Evolutionary conservation across 1,140 invertebrate genomes (phyloP).

Genomic region (Ips nitidus): DNA sequence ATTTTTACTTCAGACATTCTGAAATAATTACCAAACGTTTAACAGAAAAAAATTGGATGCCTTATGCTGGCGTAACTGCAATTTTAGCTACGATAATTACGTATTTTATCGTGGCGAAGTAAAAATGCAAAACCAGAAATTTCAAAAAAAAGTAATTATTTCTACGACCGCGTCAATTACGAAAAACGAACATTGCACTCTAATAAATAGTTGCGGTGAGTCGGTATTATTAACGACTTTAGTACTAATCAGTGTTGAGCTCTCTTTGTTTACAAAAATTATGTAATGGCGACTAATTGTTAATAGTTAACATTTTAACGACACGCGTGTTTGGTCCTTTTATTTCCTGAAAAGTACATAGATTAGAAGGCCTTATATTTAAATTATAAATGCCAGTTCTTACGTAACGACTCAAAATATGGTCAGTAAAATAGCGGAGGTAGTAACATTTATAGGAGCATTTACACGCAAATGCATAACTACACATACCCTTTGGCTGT

Average conservation of each 20-base stretch:
- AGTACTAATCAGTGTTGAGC: not conserved
- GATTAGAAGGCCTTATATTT: too few species aligned
- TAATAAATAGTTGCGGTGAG: slow-evolving; percentile 15
- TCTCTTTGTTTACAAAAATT: slow-evolving; percentile 7
- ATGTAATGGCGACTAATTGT: not conserved
- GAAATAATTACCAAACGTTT: slow-evolving; percentile 1
- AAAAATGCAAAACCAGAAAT: not conserved
- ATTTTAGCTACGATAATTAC: too few species aligned
- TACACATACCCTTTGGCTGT: too few species aligned
- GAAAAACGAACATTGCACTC: not conserved
- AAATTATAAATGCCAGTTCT: too few species aligned
- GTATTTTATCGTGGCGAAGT: too few species aligned
- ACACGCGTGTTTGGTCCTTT: not conserved
- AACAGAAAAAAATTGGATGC: not conserved
- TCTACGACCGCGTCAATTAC: not conserved
- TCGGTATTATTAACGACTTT: slow-evolving; percentile 4
- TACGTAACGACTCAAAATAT: too few species aligned
- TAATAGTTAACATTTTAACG: not conserved
- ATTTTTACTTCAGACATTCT: not conserved
- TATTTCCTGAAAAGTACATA: too few species aligned
- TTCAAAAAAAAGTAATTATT: not conserved
- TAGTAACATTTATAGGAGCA: too few species aligned
- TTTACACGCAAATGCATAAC: too few species aligned
- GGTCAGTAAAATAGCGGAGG: too few species aligned
- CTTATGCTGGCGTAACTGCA: too few species aligned